Conservation (phyloP, 2,797 vertebrate genomes). For the Coregonus sp. region DNA sequence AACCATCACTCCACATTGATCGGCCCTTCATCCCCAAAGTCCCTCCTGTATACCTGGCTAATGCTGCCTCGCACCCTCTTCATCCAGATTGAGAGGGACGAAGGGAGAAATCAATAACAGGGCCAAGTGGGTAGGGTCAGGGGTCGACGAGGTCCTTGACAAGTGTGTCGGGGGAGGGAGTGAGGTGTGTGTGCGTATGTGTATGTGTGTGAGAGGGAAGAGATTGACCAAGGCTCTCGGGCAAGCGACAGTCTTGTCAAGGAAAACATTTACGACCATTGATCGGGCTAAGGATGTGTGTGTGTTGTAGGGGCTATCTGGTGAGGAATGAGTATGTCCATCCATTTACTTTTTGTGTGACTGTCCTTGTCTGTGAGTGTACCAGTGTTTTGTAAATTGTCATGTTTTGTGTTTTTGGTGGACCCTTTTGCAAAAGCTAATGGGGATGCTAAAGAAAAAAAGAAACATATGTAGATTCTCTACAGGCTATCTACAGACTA, state of each 20-base stretch:
- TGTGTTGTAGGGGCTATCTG: conserved; percentile 53
- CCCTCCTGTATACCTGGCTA: conserved; percentile 65
- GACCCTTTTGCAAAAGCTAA: no score
- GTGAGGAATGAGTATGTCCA: background rate
- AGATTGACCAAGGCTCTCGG: conserved; percentile 63
- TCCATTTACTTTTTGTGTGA: no score
- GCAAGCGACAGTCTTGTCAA: conserved; percentile 69
- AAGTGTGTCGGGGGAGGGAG: conserved; percentile 83
- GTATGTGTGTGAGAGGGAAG: conserved; percentile 47
- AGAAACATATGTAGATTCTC: no score
- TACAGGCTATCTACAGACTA: no score
- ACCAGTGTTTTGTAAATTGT: no score
- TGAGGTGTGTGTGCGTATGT: conserved; percentile 51
- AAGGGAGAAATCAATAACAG: conserved; percentile 86
- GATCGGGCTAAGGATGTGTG: conserved; percentile 54
- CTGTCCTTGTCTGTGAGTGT: background rate
- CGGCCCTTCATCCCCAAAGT: conserved; percentile 72
- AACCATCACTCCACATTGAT: conserved; percentile 84
- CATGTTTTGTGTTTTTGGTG: no score
- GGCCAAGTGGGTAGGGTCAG: conserved; percentile 82
- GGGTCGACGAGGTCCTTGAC: conserved; percentile 91
- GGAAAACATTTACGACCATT: conserved; percentile 76
- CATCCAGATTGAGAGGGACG: conserved; percentile 80
- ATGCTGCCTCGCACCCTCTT: conserved; percentile 60
- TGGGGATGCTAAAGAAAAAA: no score